Conservation (phyloP, 2,113 vertebrate genomes). For the Bos indicus region DNA sequence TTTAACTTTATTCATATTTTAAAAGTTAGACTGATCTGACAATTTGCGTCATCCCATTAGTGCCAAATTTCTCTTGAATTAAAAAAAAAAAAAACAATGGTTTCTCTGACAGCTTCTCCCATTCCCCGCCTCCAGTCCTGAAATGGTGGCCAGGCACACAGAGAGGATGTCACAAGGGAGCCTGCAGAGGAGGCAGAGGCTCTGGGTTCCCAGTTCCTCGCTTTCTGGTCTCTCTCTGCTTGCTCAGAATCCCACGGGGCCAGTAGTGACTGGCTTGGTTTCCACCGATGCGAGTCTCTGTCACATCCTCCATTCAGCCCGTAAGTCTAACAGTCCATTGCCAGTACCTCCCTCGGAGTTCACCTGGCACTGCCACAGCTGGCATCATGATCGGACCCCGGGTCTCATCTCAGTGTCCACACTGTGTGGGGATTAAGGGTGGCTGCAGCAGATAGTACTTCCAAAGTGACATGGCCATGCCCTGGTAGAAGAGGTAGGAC, state of each 20-base stretch:
- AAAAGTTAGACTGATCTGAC: neutral
- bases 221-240: neutral
- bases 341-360: neutral
- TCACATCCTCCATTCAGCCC: neutral
- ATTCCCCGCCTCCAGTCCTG: neutral
- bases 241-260: neutral
- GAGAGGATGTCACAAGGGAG: neutral
- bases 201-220: fast-evolving
- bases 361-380: neutral
- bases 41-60: neutral
- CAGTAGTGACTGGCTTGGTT: neutral
- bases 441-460: neutral
- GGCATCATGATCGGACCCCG: too few relatives aligned
- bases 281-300: neutral
- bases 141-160: neutral
- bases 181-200: too few relatives aligned
- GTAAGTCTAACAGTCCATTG: neutral
- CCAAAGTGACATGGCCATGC: neutral
- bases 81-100: neutral
- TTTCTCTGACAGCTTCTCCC: neutral
- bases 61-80: neutral
- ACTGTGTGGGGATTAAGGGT: too few relatives aligned
- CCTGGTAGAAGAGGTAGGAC: neutral
- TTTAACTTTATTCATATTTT: neutral
- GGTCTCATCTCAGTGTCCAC: neutral